These are phyloP conservation scores for Drosophila takahashii DNA, from an alignment of 1,140 invertebrate species.

Conservation along the genomic window DNA sequence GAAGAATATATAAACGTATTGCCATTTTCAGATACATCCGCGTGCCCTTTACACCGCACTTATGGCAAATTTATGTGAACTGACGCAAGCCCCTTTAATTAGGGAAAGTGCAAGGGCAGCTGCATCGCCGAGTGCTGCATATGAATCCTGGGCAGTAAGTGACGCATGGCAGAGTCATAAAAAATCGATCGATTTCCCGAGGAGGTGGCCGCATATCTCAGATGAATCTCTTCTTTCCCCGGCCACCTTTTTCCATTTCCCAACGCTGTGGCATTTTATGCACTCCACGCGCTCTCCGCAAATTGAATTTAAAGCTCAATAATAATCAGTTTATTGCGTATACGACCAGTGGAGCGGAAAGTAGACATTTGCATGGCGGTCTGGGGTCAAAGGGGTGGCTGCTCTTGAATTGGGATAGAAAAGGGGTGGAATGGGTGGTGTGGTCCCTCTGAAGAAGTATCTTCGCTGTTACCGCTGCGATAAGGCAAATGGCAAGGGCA, in stretches of 20 bases:
- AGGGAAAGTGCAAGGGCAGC: constrained; percentile 41
- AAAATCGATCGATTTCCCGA: constrained; percentile 44
- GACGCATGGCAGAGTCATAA: constrained; percentile 43
- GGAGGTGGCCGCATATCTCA: constrained; percentile 24
- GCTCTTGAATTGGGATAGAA: not conserved
- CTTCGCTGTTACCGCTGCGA: constrained; percentile 31
- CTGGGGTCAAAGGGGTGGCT: constrained; percentile 7
- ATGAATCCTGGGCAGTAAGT: constrained; percentile 27
- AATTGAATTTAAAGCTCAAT: constrained; percentile 63
- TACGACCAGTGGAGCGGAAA: constrained; percentile 46
- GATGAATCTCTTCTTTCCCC: constrained; percentile 6
- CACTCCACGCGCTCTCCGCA: constrained; percentile 32
- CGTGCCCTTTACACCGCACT: constrained; percentile 16
- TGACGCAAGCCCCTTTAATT: constrained; percentile 46
- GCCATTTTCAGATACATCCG: not conserved
- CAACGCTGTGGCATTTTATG: constrained; percentile 29
- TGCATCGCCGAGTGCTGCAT: constrained; percentile 14
- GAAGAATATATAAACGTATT: not conserved
- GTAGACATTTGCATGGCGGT: constrained; percentile 38
- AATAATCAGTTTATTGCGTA: constrained; percentile 64
- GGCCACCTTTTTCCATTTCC: not conserved
- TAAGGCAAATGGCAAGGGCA: constrained; percentile 61
- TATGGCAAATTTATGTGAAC: constrained; percentile 21
- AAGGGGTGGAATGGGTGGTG: not conserved
- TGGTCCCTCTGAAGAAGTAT: constrained; percentile 13